Evolutionary conservation across 92 coral and sea anemone species (phyloP), one percentile per base, ranked within the genome.

Genomic region (Porites evermanni): DNA sequence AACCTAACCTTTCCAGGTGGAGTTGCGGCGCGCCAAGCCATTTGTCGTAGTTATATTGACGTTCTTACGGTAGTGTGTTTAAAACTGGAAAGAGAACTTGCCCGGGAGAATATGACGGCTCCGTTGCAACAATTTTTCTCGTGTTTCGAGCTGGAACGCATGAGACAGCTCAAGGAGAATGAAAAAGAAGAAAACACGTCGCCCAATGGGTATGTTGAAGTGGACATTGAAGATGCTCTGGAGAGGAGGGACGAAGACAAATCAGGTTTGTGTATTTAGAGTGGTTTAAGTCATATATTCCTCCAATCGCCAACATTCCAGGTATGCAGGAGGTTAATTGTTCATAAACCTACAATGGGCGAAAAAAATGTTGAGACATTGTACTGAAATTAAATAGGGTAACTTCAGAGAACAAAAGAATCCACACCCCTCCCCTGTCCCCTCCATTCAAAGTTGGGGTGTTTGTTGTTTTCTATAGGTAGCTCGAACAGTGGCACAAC

Each of bases 111-210:
- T 79, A 94, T 95, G 89, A 94, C 95, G 2, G 92, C 98, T 29
- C 90, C 96, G 32, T 84, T 97, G 38, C 93, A 92, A 67, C 96
- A 94, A 85, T 95, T 95, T 78, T 97, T 97, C 87, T 93, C 98
- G 50, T 93, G 98, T 85, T 95, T 95, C 53, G 96, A 95, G 93
- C 81, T 94, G 80, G 93, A 81, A 12, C 94, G 89, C 44, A 83
- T 92, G 95, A 92, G 91, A 86, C 84, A 72, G 88, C 90, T 87
- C 19, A 93, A 85, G 23, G 65, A 56, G 77, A 69, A 70, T 70
- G 87, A 81, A 53, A 71, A 80, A 12, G 90, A 90, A n/a, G 86
- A 47, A 12, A 67, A 88, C 21, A 58, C 89, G 16, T 83, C 87
- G 18, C 79, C 90, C 32, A 79, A 19, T 18, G 91, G 68, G 3